A percentile compares a stretch with the other conserved stretches of the same genome.
phyloP scores from a whole-genome alignment of 1,140 invertebrate genomes.

The Anastrepha obliqua region DNA sequence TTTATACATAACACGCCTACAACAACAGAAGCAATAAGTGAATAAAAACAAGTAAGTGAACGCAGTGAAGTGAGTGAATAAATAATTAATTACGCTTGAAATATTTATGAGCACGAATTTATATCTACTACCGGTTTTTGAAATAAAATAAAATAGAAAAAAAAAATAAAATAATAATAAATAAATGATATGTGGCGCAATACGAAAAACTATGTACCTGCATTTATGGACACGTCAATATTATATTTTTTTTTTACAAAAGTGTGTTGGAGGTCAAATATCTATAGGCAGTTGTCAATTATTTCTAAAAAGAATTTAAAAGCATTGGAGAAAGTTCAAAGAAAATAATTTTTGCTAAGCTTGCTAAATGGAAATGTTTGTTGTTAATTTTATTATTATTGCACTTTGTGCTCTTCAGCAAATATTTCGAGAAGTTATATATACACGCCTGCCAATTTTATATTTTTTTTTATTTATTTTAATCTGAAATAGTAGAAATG shows the following conservation, averaged over 20 bases:
- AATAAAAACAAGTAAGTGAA: background rate
- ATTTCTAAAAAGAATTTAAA: background rate
- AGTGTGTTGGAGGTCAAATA: background rate
- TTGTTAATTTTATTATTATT: too few relatives aligned
- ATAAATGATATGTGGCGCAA: background rate
- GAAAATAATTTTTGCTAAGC: too few relatives aligned
- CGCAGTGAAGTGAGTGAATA: background rate
- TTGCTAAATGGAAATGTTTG: too few relatives aligned
- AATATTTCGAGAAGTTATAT: too few relatives aligned
- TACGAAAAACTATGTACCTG: background rate
- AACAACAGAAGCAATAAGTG: slow-evolving; percentile 9
- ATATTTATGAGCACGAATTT: background rate
- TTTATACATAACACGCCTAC: background rate
- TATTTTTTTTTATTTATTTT: too few relatives aligned
- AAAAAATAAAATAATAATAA: background rate
- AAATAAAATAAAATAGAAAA: background rate
- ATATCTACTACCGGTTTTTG: background rate
- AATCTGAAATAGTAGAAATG: too few relatives aligned
- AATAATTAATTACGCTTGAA: background rate
- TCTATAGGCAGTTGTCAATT: background rate
- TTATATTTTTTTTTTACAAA: background rate
- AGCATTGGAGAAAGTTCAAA: too few relatives aligned
- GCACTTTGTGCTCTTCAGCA: too few relatives aligned
- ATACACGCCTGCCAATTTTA: too few relatives aligned
- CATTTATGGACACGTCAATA: background rate